Evolutionary conservation across 2,797 vertebrate genomes (phyloP).

Genomic region (Ptychobarbus kaznakovi): DNA sequence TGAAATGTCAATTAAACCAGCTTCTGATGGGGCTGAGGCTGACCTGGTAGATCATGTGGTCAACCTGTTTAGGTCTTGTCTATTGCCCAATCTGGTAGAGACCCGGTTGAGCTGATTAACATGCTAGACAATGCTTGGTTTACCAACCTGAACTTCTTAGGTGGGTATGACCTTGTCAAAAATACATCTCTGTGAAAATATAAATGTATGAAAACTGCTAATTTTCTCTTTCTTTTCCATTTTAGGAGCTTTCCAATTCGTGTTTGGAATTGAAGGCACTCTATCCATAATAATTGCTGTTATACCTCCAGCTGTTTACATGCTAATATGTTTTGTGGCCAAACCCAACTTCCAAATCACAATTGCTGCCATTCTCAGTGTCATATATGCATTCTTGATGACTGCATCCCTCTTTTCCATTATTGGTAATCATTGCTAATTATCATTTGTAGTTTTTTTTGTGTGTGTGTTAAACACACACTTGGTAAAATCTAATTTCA

Average conservation of each 20-base stretch:
- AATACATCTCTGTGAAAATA: background rate
- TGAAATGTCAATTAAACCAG: background rate
- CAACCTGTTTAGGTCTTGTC: background rate
- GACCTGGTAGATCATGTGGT: background rate
- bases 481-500: background rate
- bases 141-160: background rate
- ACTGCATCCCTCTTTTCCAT: constrained; percentile 82
- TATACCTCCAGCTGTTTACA: constrained; percentile 78
- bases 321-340: constrained; percentile 77
- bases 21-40: background rate
- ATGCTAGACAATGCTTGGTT: background rate
- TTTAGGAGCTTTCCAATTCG: constrained; percentile 81
- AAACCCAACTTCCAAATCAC: constrained; percentile 79
- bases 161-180: background rate
- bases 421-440: constrained; percentile 71
- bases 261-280: constrained; percentile 71
- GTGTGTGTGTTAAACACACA: background rate
- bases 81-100: background rate
- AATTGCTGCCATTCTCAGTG: constrained; percentile 78
- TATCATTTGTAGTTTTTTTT: background rate
- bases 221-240: background rate
- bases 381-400: constrained; percentile 85
- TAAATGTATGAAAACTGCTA: background rate
- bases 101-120: background rate
- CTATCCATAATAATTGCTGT: constrained; percentile 74